Percentiles rank a stretch among this genome's conserved stretches.
phyloP scores from a whole-genome alignment of 1,140 invertebrate genomes.

The Dinoponera quadriceps region DNA sequence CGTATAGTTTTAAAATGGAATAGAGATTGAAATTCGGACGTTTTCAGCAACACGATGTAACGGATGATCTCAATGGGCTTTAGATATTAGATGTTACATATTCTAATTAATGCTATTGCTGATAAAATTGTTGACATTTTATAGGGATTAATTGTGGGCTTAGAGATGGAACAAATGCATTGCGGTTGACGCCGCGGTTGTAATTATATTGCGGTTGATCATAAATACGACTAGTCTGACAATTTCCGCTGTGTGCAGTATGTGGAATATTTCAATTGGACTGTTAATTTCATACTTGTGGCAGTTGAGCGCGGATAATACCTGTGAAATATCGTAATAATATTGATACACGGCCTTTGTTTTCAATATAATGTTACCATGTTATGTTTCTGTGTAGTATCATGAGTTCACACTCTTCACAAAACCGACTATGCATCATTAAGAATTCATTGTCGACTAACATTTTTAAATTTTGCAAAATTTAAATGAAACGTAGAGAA shows the following conservation, averaged over 20 bases:
- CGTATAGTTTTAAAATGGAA: neutral
- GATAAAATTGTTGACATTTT: conserved; percentile 52
- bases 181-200: neutral
- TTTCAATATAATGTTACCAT: conserved; percentile 34
- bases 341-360: conserved; percentile 41
- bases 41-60: neutral
- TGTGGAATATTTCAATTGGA: conserved; percentile 36
- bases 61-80: neutral
- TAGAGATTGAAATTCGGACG: no score
- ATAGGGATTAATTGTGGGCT: conserved; percentile 39
- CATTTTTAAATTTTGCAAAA: conserved; percentile 8
- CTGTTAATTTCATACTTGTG: conserved; percentile 43
- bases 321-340: conserved; percentile 14
- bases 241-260: conserved; percentile 22
- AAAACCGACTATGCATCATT: conserved; percentile 4
- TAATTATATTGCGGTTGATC: conserved; percentile 60
- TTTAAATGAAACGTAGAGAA: neutral
- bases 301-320: conserved; percentile 35
- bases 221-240: conserved; percentile 58
- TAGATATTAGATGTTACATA: neutral
- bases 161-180: conserved; percentile 53
- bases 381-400: conserved; percentile 9
- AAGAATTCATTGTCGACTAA: neutral
- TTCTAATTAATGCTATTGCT: neutral
- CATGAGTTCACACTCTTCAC: neutral